Evolutionary conservation across 2,797 vertebrate species (phyloP), one percentile per base, ranked within the genome.

Genomic region (Myiotriccus ornatus): DNA sequence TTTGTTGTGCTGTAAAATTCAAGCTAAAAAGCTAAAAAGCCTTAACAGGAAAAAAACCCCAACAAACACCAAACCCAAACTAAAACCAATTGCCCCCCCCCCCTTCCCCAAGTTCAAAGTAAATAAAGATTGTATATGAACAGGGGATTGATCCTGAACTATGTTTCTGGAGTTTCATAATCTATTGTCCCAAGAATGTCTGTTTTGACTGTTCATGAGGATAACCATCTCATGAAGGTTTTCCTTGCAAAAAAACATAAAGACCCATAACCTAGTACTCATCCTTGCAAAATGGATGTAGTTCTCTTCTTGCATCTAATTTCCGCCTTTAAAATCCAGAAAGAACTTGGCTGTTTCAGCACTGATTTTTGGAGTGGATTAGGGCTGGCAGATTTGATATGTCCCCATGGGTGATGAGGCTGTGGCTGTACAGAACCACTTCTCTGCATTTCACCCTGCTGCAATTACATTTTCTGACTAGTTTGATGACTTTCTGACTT

Each of bases 1-100:
- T 84, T 80, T 77, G 59, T 56, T 81, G 30, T 91, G 89, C 81
- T 93, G 70, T 92, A 96, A 96, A 94, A 96, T 75, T 56, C 1
- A 15, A 93, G 67, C 52, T 70, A 60, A 92, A 67, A 50, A 83
- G 7, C 32, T 23, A 12, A 32, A 8, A 22, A 46, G 14, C 12
- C 32, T 46, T 46, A 79, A 91, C 8, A 49, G 28, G 14, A 20
- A 53, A 71, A 34, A 44, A 14, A 0, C 0, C 4, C 28, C n/a
- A 71, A 47, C 18, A 67, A 59, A 81, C 24, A 11, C 10, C 27
- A 49, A 55, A 27, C 22, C 35, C n/a, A 75, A 87, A 67, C 53
- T 37, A 55, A 83, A 85, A 19, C 10, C 19, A 35, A 7, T 19
- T 24, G 7, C 9, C 10, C 21, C 21, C 6, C 8, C 12, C 14